Evolutionary conservation across 2,113 vertebrate species (phyloP), one percentile per base, ranked within the genome.

Genomic region (Sylvicapra grimmia): DNA sequence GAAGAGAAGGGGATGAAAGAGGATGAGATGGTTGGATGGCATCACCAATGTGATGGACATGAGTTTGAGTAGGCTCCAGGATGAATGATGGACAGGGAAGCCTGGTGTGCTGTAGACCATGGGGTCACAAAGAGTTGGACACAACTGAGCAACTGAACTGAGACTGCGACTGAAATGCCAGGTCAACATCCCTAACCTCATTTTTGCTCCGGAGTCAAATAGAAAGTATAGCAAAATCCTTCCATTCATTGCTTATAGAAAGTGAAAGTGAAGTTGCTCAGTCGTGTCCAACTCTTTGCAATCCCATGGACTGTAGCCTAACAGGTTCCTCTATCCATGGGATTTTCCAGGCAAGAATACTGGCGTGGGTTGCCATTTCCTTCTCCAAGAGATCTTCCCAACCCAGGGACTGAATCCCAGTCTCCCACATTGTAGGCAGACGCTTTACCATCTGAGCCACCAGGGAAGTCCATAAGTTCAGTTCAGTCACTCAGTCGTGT

Each of bases 1-100:
- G n/a, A 72, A 1, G 65, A 72, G n/a, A 72, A 72, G 19, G 19
- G n/a, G n/a, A 36, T 0, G 9, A 36, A 2, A 36, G 68, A 72
- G n/a, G n/a, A 36, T 36, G n/a, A 72, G 68, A 23, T 72, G 68
- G 19, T 72, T 36, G 68, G 19, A 36, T 36, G 68, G 5, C n/a
- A 72, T 23, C 68, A 72, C 19, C 5, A 47, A 47, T 0, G 0
- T 0, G 0, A 65, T 65, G 31, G 15, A 65, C 0, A 1, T n/a
- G 33, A 65, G 33, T n/a, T 65, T 65, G 63, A 65, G 63, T 65
- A n/a, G 63, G 33, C 31, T 65, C 33, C 63, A 4, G 16, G 63
- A n/a, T 65, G 63, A 31, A 65, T 65, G 16, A 65, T 65, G 63
- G 63, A n/a, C 31, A 18, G 33, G 63, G 8, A 65, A 65, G 16